A percentile compares a stretch with the other conserved stretches of the same genome.
Evolutionary conservation across 2,113 vertebrate species (phyloP).

Genomic region (Mionectes macconnelli): DNA sequence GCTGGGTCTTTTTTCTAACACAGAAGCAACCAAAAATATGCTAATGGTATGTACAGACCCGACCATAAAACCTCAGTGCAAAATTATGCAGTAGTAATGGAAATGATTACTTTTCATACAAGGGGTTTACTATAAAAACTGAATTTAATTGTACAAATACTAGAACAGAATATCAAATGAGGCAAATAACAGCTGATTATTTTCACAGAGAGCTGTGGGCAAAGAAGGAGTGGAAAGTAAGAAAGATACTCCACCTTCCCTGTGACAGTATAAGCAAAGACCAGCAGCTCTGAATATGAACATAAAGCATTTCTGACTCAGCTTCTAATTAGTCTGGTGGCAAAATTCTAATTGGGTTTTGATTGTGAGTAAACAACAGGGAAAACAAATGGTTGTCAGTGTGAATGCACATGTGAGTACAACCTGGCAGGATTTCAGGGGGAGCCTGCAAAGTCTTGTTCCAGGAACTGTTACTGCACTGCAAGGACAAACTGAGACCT

Average conservation of each 20-base stretch:
- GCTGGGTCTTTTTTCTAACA: neutral
- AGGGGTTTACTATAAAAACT: neutral
- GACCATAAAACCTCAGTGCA: neutral
- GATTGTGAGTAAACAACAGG: neutral
- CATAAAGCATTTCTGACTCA: neutral
- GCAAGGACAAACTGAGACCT: neutral
- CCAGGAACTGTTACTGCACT: neutral
- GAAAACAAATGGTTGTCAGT: neutral
- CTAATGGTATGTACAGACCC: neutral
- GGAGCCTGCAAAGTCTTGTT: neutral
- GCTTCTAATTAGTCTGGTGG: neutral
- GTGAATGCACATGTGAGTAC: neutral
- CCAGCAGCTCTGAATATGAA: neutral
- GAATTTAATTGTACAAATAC: neutral
- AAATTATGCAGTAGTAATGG: neutral
- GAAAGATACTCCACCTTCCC: neutral
- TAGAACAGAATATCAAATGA: neutral
- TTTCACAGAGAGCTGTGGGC: neutral
- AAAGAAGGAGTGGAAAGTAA: neutral
- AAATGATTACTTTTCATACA: neutral
- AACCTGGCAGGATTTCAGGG: neutral
- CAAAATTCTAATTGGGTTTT: constrained; percentile 25
- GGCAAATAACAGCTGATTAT: neutral
- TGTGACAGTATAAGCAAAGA: neutral
- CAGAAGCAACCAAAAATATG: constrained; percentile 8